Evolutionary conservation across 1,140 invertebrate species (phyloP).

Genomic region (Paramacrobiotus metropolitanus): DNA sequence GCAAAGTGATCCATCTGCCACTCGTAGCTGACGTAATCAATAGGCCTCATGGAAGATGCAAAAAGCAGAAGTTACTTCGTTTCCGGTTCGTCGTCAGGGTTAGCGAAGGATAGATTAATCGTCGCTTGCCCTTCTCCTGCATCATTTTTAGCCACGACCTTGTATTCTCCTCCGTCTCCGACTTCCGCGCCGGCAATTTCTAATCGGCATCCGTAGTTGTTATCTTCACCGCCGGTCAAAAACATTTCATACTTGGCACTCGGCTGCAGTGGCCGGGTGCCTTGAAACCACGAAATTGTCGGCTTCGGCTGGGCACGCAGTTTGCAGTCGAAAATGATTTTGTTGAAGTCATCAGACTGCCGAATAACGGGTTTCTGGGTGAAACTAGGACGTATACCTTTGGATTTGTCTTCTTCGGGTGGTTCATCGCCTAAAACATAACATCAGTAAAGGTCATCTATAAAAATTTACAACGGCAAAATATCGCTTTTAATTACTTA

Average conservation of each 20-base stretch:
- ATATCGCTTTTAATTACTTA: too few species aligned
- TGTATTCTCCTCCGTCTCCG: slow-evolving; percentile 72
- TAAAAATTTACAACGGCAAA: not conserved
- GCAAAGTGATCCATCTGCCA: not conserved
- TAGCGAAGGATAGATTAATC: slow-evolving; percentile 73
- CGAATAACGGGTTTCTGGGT: slow-evolving; percentile 81
- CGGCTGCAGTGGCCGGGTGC: slow-evolving; percentile 47
- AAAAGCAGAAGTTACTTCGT: not conserved
- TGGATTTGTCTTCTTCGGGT: slow-evolving; percentile 24
- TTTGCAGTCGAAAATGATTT: slow-evolving; percentile 80
- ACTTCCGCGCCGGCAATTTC: slow-evolving; percentile 58
- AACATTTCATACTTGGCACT: slow-evolving; percentile 48
- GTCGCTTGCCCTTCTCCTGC: slow-evolving; percentile 72
- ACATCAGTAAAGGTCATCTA: slow-evolving; percentile 1
- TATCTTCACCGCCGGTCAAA: slow-evolving; percentile 47
- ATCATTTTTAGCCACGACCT: slow-evolving; percentile 68
- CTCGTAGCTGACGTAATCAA: too few species aligned
- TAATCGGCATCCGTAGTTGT: slow-evolving; percentile 61
- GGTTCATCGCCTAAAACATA: slow-evolving; percentile 13
- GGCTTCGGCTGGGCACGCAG: slow-evolving; percentile 82
- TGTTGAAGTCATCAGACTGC: slow-evolving; percentile 73
- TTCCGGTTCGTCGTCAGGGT: not conserved
- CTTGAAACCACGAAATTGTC: slow-evolving; percentile 66
- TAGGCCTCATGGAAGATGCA: too few species aligned
- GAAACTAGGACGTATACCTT: slow-evolving; percentile 72